Conservation (phyloP, 2,888 invertebrate genomes). For the Watsonalla binaria region DNA sequence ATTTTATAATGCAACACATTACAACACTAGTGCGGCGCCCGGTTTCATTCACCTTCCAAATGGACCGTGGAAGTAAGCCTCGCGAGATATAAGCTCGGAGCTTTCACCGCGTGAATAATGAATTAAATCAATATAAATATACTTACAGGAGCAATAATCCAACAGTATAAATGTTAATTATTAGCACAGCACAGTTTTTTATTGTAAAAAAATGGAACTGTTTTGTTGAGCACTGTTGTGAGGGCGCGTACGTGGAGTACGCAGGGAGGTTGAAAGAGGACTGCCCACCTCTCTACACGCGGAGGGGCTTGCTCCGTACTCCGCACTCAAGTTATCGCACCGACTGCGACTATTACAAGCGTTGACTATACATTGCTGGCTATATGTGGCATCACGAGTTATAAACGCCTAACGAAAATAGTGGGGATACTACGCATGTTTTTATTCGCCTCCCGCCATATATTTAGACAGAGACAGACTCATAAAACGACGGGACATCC, state of each 20-base stretch:
- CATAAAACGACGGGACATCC: too few species aligned
- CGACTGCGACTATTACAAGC: constrained; percentile 41
- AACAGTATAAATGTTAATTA: constrained; percentile 37
- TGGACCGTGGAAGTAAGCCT: constrained; percentile 21
- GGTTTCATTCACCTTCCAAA: constrained; percentile 50
- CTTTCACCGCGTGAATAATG: constrained; percentile 35
- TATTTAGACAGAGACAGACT: too few species aligned
- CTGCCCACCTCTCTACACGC: constrained; percentile 52
- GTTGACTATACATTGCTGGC: constrained; percentile 47
- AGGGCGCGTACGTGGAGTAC: constrained; percentile 40
- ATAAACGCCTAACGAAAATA: too few species aligned
- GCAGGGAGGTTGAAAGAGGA: constrained; percentile 50
- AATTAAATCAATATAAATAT: constrained; percentile 21
- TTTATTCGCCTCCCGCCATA: too few species aligned
- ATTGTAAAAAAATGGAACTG: constrained; percentile 50
- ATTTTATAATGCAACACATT: neutral
- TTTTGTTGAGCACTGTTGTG: constrained; percentile 36
- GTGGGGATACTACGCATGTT: too few species aligned
- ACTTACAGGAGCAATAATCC: constrained; percentile 68
- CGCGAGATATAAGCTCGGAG: constrained; percentile 28
- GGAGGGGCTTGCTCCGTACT: constrained; percentile 43
- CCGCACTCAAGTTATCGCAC: constrained; percentile 30
- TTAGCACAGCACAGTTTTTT: constrained; percentile 65
- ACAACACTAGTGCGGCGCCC: constrained; percentile 22
- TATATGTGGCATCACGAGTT: too few species aligned